phyloP scores from a whole-genome alignment of 1,140 invertebrate species.

The Aphaenogaster ashmeadi region DNA sequence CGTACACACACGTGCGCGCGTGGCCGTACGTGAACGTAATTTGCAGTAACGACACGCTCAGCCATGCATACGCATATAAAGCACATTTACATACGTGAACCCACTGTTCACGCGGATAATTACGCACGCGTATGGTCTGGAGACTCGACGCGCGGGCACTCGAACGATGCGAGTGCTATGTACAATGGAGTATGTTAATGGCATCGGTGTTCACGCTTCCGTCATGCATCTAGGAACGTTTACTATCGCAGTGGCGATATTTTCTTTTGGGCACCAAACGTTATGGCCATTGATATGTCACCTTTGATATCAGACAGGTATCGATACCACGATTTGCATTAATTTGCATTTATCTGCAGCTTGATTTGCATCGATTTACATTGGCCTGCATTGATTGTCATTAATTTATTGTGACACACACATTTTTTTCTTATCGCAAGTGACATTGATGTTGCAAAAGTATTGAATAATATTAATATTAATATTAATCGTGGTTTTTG shows the following conservation, averaged over 20 bases:
- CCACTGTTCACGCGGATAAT: conserved; percentile 74
- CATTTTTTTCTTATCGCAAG: background rate
- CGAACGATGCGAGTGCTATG: conserved; percentile 39
- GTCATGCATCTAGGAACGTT: background rate
- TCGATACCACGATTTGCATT: conserved; percentile 26
- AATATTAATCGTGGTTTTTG: background rate
- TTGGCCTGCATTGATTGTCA: background rate
- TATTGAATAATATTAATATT: conserved; percentile 19
- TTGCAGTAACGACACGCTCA: conserved; percentile 72
- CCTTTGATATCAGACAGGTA: conserved; percentile 1
- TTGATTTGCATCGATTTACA: conserved; percentile 36
- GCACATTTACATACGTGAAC: conserved; percentile 75
- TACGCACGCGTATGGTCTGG: conserved; percentile 61
- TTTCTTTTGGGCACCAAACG: background rate
- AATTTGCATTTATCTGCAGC: conserved; percentile 12
- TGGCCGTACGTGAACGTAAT: conserved; percentile 66
- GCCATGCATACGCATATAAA: conserved; percentile 68
- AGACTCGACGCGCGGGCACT: conserved; percentile 27
- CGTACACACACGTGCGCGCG: conserved; percentile 31
- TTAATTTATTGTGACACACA: conserved; percentile 17
- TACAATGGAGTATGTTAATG: conserved; percentile 45
- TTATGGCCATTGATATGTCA: background rate
- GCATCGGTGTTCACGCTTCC: conserved; percentile 12
- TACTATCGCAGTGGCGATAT: background rate
- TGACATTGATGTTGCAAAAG: background rate